Evolutionary conservation across 2,888 invertebrate species (phyloP).

Genomic region (Platerodrilus igneus): DNA sequence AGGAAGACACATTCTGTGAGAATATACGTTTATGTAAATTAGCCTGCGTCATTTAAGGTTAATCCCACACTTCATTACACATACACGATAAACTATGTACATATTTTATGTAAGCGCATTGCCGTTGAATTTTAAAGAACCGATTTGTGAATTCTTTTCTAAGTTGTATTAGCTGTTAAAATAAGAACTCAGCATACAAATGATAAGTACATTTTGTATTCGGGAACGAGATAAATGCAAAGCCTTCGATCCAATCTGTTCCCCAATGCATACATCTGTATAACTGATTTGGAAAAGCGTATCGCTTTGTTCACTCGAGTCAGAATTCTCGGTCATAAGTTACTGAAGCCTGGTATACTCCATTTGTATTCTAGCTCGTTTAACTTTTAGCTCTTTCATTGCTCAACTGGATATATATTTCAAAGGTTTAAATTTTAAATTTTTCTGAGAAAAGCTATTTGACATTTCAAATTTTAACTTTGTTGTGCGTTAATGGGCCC

Average conservation of each 20-base stretch:
- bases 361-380: slow-evolving; percentile 30
- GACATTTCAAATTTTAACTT: no score
- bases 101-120: no score
- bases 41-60: no score
- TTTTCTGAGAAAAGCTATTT: slow-evolving; percentile 4
- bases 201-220: slow-evolving; percentile 24
- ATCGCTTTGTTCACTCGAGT: slow-evolving; percentile 29
- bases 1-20: no score
- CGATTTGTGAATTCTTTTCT: no score
- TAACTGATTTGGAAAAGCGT: slow-evolving; percentile 29
- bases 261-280: slow-evolving; percentile 31
- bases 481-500: no score
- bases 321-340: slow-evolving; percentile 27
- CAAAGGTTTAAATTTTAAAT: slow-evolving; percentile 20
- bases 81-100: no score
- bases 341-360: slow-evolving; percentile 24
- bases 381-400: slow-evolving; percentile 25
- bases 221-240: slow-evolving; percentile 29
- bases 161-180: no score
- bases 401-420: slow-evolving; percentile 20
- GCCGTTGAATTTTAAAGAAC: no score
- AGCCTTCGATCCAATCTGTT: slow-evolving; percentile 32
- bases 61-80: no score
- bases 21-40: no score
- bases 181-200: no score